Base-by-base conservation (phyloP, 2,113 vertebrate genomes). In the Bungarus multicinctus region DNA sequence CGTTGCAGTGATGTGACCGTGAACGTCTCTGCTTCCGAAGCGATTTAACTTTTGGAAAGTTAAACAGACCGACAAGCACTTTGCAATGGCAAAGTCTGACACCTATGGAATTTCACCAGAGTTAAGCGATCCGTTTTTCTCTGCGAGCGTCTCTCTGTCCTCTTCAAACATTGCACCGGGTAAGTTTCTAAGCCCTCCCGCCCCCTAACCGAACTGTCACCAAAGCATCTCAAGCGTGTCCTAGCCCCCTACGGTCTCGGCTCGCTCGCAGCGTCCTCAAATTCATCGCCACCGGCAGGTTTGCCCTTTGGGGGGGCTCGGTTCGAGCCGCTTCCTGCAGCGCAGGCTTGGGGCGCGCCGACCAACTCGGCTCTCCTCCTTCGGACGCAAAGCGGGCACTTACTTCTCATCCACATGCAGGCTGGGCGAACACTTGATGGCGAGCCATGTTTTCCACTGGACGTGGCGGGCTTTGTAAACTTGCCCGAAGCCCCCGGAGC, bases 371-470 rank as follows among this genome's bases (percentile, higher is more conserved):
- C 7, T 20, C 27, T 30, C 4, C 58, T 4, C 5, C 27, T 81
- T 23, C n/a, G 88, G 57, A 39, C 87, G 34, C 7, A 20, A 12
- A 57, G 3, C 55, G 18, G 58, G 60, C 39, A 96, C 98, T 98
- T 97, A 99, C 99, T 99, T 99, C 92, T 99, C 98, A 93, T 99
- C 99, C 97, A 99, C 98, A 96, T 99, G 99, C 91, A 99, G 98
- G 95, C 98, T 99, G 85, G 99, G 99, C 92, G 99, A 99, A 89
- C 99, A 99, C 97, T 99, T 99, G 97, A 99, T 98, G 93, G 99
- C 99, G 96, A 99, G 98, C 98, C 98, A 99, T 11, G 99, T 99
- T 98, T 99, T 99, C 99, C 99, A 99, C 97, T 99, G 98, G 86
- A 99, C 97, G 53, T 99, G 99, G 91, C 99, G 98, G 93, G 99